Base-by-base conservation (phyloP, 2,797 vertebrate species). In the Podarcis lilfordi region DNA sequence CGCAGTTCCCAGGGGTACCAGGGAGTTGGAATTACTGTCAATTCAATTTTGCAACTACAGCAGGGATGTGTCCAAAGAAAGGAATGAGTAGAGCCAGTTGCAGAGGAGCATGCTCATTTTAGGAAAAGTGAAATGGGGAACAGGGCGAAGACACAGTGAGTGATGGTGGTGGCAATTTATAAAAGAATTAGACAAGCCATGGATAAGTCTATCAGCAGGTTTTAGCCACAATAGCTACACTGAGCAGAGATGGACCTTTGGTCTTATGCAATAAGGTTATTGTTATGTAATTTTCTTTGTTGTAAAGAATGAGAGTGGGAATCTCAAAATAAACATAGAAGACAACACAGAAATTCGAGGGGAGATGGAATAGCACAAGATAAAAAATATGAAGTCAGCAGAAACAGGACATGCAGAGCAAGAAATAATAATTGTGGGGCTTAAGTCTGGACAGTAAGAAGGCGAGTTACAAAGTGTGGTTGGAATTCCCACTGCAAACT, bases 401-500 rank as follows among this genome's bases (percentile, higher is more conserved):
- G 45, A n/a, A 79, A 40, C 11, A 68, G 10, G 32, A 11, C 13
- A 5, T 7, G 29, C 21, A 15, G 40, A 27, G 50, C 19, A 68
- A 40, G 50, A 32, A 80, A 32, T 17, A 80, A 35, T 72, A 66
- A 32, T 23, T 35, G 32, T 17, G 89, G 59, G 86, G 89, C 86
- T 90, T 81, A 90, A 74, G 86, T 77, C 75, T 84, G 29, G 89
- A 87, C 83, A 68, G 82, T 87, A 86, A 86, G 84, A 84, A 86
- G 81, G 76, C 59, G 25, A 92, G 1, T 69, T 69, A 77, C 75
- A 86, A 93, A 88, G 95, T 35, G 84, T 61, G 93, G 74, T 74
- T 4, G 75, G 45, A 1, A 80, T 64, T 29, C 50, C 83, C 21
- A 40, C 25, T 21, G 87, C 83, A 88, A 93, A 94, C 92, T 91